phyloP scores from a whole-genome alignment of 2,797 vertebrate genomes.

The Buceros bicornis region DNA sequence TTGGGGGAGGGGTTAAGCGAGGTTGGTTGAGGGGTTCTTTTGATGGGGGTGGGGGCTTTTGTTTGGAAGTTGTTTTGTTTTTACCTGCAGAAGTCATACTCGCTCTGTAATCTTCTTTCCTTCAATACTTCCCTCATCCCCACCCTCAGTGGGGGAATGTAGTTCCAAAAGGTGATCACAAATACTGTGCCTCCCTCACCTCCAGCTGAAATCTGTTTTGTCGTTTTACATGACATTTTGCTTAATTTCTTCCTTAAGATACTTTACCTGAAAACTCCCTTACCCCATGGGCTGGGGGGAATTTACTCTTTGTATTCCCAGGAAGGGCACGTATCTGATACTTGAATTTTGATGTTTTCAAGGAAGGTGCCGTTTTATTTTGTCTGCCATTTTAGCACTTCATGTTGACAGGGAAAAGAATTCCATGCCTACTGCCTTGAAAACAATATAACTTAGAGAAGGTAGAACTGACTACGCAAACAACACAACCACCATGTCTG shows the following conservation, averaged over 20 bases:
- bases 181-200: background rate
- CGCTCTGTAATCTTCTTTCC: fast-evolving
- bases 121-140: background rate
- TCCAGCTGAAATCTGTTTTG: background rate
- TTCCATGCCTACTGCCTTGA: background rate
- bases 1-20: background rate
- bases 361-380: background rate
- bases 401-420: background rate
- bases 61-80: background rate
- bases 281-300: background rate
- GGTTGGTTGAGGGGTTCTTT: background rate
- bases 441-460: background rate
- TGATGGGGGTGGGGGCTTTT: fast-evolving
- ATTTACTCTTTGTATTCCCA: background rate
- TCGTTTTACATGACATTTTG: background rate
- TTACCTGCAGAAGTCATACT: background rate
- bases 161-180: background rate
- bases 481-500: background rate
- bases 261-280: background rate
- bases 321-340: background rate
- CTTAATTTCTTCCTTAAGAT: background rate
- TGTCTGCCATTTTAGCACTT: background rate
- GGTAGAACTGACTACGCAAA: background rate
- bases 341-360: background rate
- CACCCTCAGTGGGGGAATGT: background rate